Evolutionary conservation across 1,140 invertebrate genomes (phyloP), one percentile per base, ranked within the genome.

Genomic region (Zaprionus africanus): DNA sequence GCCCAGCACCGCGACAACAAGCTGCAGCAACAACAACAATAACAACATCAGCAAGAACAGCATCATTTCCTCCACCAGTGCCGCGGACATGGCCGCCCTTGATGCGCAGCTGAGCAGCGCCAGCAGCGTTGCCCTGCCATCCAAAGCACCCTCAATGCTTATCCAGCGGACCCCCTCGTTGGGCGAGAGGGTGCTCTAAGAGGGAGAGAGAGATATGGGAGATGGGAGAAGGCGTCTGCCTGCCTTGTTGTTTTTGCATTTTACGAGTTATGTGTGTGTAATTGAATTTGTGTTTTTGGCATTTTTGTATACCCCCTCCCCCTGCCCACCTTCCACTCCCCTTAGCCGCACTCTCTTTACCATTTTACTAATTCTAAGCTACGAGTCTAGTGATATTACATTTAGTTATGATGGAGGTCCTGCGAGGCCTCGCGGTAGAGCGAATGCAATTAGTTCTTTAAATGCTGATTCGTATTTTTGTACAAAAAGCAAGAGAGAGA

Each of bases 301-400:
- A 83, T 82, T 83, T 78, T 59, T 57, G 17, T 65, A 36, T n/a
- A 34, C n/a, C 43, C 59, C n/a, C 13, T 34, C 13, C 51, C 19
- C 17, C 28, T 31, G 7, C 9, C 9, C 22, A 24, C 6, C 15
- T 22, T 28, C 22, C 9, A 31, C 12, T 1, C 7, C 1, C 24
- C 7, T 26, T 7, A 15, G 12, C 12, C 4, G 11, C 19, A 51
- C 3, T 24, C 19, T 59, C 19, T 67, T 69, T 59, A 61, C 24
- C 43, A 46, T 75, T 85, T 73, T 78, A 88, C 67, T 84, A 81
- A 81, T 75, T 81, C 76, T 87, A 87, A 87, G 83, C 83, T 88
- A 87, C 74, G 77, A 88, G 76, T 91, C 88, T 91, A 91, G 88
- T 91, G 88, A 91, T 91, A 91, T 91, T 91, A 91, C 75, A 71